Evolutionary conservation across 2,888 invertebrate species (phyloP), one percentile per base, ranked within the genome.

Genomic region (Sympetrum striolatum): DNA sequence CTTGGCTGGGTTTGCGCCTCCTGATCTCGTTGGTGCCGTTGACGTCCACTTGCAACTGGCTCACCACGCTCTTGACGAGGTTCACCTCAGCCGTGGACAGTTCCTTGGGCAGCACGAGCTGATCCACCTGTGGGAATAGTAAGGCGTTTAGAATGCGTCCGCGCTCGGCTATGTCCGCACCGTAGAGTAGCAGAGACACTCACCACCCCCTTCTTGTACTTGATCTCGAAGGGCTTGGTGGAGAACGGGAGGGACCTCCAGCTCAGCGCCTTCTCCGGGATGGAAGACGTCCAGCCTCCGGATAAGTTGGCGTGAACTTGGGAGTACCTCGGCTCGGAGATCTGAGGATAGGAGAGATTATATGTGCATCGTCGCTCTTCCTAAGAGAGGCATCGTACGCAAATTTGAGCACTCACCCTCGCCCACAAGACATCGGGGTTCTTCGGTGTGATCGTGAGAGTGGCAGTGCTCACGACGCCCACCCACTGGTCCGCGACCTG

Each of bases 21-120:
- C 60, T 90, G 80, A 95, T 94, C 81, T 94, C 94, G 92, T 95
- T 95, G 93, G 95, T 93, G 22, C 95, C 95, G 80, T 95, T 94
- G 22, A 95, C 94, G 92, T 97, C 96, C 4, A 96, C 94, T 94
- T 97, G 97, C 90, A 97, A 94, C 92, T 96, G 95, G 92, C 96
- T 95, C 90, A 96, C 94, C 91, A 97, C 94, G 94, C 96, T 95
- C 93, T 96, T 97, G 91, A 97, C 94, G 91, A 97, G 94, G 93
- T 97, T 97, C 91, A 96, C 95, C 92, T 96, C 95, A 94, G 96
- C 95, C 90, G 96, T 95, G 25, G 95, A 94, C 2, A 96, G 92
- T 0, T 94, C 92, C 44, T 95, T 93, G 81, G 95, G 95, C 22
- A 97, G 94, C 81, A 94, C 93, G 80, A 97, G 93, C 12, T 95